Evolutionary conservation across 2,888 invertebrate genomes (phyloP).

Genomic region (Pachymerium ferrugineum): DNA sequence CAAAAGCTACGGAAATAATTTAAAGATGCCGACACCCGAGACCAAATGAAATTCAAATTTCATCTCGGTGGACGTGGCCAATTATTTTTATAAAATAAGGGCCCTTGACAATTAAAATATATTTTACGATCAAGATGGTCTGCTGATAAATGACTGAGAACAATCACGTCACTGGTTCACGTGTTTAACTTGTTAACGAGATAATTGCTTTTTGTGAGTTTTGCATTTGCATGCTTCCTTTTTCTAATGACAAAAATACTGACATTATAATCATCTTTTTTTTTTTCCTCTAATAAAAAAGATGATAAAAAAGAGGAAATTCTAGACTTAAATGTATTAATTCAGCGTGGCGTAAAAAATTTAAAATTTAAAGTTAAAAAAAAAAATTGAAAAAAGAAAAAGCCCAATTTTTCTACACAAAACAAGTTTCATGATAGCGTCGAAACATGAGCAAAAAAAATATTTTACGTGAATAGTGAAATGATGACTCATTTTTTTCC

Average conservation of each 20-base stretch:
- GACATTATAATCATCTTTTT: no score
- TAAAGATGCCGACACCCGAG: conserved; percentile 20
- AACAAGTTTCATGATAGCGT: no score
- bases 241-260: background rate
- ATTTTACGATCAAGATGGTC: conserved; percentile 11
- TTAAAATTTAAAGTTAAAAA: no score
- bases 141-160: conserved; percentile 14
- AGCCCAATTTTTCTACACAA: no score
- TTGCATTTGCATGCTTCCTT: background rate
- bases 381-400: no score
- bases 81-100: conserved; percentile 24
- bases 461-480: no score
- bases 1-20: conserved; percentile 15
- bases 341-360: no score
- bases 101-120: conserved; percentile 27
- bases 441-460: no score
- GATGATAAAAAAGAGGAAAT: no score
- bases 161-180: conserved; percentile 9
- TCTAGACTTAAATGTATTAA: no score
- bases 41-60: conserved; percentile 22
- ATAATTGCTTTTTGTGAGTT: background rate
- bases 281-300: no score
- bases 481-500: no score
- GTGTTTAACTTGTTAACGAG: conserved; percentile 25
- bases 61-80: conserved; percentile 17